Percentiles rank a stretch among this genome's conserved stretches.
These are phyloP conservation scores for Yoshiicerus persimilis DNA, from an alignment of 1,140 invertebrate species.

Conservation along the genomic window DNA sequence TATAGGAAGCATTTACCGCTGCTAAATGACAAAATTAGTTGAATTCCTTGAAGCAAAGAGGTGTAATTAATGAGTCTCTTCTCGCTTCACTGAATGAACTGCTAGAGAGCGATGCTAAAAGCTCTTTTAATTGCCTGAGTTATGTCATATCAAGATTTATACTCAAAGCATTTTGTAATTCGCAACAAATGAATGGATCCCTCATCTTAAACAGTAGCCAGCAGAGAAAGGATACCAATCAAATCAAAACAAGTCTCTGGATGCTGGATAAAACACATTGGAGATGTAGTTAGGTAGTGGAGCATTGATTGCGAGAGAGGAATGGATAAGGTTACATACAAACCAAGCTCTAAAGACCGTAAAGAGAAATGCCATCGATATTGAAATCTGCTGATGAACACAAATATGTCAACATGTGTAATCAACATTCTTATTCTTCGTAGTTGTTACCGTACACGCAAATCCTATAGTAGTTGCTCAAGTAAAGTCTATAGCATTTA, in stretches of 20 bases:
- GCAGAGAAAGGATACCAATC: not conserved
- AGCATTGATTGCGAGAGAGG: no score
- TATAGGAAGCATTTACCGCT: not conserved
- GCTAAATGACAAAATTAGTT: conserved; percentile 30
- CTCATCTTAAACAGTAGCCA: not conserved
- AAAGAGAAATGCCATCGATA: not conserved
- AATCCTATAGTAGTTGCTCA: no score
- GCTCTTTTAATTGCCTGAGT: not conserved
- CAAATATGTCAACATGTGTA: not conserved
- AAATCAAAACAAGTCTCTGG: not conserved
- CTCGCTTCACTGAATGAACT: not conserved
- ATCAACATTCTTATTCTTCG: not conserved
- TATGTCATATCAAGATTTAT: not conserved
- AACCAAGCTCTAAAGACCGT: not conserved
- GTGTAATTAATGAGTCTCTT: not conserved
- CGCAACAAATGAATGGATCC: not conserved
- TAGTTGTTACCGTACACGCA: no score
- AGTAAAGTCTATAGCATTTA: no score
- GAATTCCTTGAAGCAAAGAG: conserved; percentile 32
- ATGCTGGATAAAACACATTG: not conserved
- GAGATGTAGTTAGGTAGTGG: no score
- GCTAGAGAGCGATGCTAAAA: not conserved
- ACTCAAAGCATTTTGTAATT: not conserved
- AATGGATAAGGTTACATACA: not conserved
- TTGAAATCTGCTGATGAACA: not conserved